These are phyloP conservation scores for Drosophila macrospina DNA, from an alignment of 2,888 invertebrate genomes.

Conservation along the genomic window DNA sequence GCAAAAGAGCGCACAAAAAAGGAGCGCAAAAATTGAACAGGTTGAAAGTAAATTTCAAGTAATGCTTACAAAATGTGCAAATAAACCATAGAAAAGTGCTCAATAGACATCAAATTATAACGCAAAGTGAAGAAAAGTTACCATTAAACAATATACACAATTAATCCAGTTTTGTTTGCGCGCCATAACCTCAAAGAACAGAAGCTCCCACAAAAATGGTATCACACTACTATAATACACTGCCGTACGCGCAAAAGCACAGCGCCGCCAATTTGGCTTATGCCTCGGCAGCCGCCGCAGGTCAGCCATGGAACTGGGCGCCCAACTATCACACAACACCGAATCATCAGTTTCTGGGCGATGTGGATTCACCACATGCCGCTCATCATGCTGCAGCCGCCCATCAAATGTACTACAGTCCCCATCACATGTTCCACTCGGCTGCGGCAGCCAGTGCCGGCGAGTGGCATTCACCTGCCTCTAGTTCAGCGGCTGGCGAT, in stretches of 20 bases:
- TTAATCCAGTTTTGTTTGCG: background rate
- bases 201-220: slow-evolving; percentile 87
- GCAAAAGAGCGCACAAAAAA: slow-evolving; percentile 25
- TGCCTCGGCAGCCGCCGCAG: slow-evolving; percentile 73
- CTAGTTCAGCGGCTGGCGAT: slow-evolving; percentile 71
- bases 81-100: slow-evolving; percentile 31
- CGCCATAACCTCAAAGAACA: slow-evolving; percentile 47
- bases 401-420: slow-evolving; percentile 85
- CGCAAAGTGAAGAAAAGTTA: slow-evolving; percentile 16
- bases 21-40: slow-evolving; percentile 33
- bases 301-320: slow-evolving; percentile 86
- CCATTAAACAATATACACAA: slow-evolving; percentile 7
- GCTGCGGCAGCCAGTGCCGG: slow-evolving; percentile 76
- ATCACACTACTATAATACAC: slow-evolving; percentile 88
- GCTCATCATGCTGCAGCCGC: slow-evolving; percentile 75
- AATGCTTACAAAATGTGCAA: slow-evolving; percentile 63
- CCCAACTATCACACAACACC: slow-evolving; percentile 85
- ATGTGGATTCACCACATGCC: slow-evolving; percentile 85
- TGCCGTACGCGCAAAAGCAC: slow-evolving; percentile 89
- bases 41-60: slow-evolving; percentile 20
- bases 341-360: slow-evolving; percentile 85
- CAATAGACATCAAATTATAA: slow-evolving; percentile 14
- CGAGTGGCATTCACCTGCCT: slow-evolving; percentile 83
- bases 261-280: slow-evolving; percentile 87
- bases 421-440: slow-evolving; percentile 86